phyloP scores from a whole-genome alignment of 2,888 invertebrate genomes.

The Drosophila pseudotakahashii region DNA sequence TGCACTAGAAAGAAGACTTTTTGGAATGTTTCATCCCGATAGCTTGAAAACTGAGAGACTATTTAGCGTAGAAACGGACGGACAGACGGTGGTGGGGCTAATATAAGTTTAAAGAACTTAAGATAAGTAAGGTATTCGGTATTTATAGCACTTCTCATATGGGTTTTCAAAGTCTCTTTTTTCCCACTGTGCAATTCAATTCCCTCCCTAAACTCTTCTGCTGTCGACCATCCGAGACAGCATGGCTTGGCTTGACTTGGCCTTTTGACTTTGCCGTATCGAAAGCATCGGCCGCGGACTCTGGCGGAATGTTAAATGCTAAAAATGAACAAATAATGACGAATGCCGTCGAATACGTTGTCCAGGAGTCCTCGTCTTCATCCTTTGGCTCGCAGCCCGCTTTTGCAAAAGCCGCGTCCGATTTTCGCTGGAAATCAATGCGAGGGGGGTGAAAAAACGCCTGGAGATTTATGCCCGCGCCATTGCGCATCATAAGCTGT shows the following conservation, averaged over 20 bases:
- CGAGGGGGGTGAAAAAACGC: constrained; percentile 49
- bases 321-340: constrained; percentile 83
- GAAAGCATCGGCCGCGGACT: constrained; percentile 40
- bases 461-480: constrained; percentile 75
- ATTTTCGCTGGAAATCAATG: constrained; percentile 63
- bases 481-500: constrained; percentile 81
- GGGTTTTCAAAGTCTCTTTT: neutral
- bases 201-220: neutral
- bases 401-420: constrained; percentile 57
- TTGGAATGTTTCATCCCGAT: too few species aligned
- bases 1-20: too few species aligned
- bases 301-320: constrained; percentile 82
- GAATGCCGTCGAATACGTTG: constrained; percentile 69
- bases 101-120: too few species aligned
- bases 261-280: constrained; percentile 32
- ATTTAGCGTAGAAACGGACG: too few species aligned
- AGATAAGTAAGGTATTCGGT: too few species aligned
- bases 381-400: constrained; percentile 24
- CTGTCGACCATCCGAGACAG: constrained; percentile 34
- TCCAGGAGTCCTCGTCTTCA: constrained; percentile 35
- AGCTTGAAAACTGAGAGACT: too few species aligned
- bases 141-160: too few species aligned
- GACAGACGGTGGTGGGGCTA: too few species aligned
- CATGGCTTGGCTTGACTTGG: constrained; percentile 34
- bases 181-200: constrained; percentile 11